Conservation (phyloP, 2,797 vertebrate species). For the Hirundo rustica region DNA sequence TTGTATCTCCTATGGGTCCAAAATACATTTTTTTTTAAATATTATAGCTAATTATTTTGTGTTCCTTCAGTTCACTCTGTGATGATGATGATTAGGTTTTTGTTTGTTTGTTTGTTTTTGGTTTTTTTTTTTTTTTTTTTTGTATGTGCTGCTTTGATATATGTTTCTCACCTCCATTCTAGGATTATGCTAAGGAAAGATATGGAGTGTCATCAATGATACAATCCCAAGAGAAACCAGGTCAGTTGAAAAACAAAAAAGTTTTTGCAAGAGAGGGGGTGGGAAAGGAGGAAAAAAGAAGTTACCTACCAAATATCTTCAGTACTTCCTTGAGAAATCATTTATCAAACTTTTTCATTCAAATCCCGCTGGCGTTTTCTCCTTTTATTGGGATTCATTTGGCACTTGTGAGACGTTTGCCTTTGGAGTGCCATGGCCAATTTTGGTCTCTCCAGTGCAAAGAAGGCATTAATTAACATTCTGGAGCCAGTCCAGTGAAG, state of each 20-base stretch:
- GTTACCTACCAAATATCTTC: background rate
- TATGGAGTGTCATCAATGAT: constrained; percentile 91
- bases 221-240: constrained; percentile 95
- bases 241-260: constrained; percentile 76
- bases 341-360: background rate
- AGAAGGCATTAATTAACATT: background rate
- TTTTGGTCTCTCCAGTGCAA: background rate
- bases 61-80: background rate
- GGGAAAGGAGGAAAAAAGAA: background rate
- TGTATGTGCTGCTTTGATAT: constrained; percentile 18
- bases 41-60: background rate
- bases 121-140: no score
- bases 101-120: no score
- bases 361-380: background rate
- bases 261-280: rapidly evolving
- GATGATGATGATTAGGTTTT: background rate
- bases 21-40: background rate
- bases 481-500: background rate
- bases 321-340: background rate
- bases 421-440: background rate
- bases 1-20: background rate
- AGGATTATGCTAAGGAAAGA: constrained; percentile 97
- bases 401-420: background rate
- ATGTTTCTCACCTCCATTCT: constrained; percentile 31
- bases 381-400: background rate